Conservation (phyloP, 2,797 vertebrate genomes). For the Mormyrops attenuatus region DNA sequence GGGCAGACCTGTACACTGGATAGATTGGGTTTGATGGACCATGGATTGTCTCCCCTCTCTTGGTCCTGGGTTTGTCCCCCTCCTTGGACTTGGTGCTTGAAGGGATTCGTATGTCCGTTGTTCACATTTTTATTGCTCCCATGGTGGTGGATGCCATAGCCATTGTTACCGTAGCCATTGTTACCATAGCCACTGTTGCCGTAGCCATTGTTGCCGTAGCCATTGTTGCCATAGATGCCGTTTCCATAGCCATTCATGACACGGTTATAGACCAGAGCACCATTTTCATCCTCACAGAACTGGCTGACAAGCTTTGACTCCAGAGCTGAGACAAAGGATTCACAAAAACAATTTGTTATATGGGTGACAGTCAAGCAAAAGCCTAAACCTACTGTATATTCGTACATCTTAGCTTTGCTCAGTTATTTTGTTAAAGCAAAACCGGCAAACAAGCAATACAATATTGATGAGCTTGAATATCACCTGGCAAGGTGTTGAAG, state of each 20-base stretch:
- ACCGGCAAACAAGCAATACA: not conserved
- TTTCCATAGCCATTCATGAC: conserved; percentile 59
- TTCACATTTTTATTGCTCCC: conserved; percentile 33
- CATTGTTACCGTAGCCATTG: conserved; percentile 36
- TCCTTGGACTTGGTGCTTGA: conserved; percentile 44
- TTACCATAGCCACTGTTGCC: conserved; percentile 41
- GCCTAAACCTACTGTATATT: not conserved
- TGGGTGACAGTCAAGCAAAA: not conserved
- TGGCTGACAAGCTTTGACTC: conserved; percentile 83
- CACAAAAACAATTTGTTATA: not conserved
- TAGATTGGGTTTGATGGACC: conserved; percentile 58
- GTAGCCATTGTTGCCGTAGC: conserved; percentile 29
- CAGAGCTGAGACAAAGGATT: conserved; percentile 57
- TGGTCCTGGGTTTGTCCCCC: conserved; percentile 37
- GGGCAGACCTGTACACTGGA: conserved; percentile 53
- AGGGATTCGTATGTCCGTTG: conserved; percentile 24
- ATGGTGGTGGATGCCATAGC: conserved; percentile 30
- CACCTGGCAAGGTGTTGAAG: conserved; percentile 84
- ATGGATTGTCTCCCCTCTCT: conserved; percentile 50
- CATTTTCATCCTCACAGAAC: conserved; percentile 89
- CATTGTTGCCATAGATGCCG: conserved; percentile 42
- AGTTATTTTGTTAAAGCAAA: not conserved
- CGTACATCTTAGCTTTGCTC: not conserved
- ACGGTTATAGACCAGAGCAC: conserved; percentile 72
- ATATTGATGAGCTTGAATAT: not conserved